Conservation (phyloP, 2,888 invertebrate species). For the Drosophila demipolita region DNA sequence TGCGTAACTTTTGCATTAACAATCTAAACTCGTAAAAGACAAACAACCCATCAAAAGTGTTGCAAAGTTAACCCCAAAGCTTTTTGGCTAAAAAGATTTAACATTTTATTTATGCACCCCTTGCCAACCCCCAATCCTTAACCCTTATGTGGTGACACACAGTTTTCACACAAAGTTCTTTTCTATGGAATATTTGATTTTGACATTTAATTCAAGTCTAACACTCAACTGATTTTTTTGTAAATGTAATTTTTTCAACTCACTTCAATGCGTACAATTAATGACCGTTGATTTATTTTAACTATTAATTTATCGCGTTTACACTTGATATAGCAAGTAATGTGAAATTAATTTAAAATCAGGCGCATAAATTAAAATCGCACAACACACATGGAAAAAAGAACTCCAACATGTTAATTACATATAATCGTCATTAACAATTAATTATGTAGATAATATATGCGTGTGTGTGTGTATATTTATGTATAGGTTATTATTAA, state of each 20-base stretch:
- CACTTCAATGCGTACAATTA: conserved; percentile 3
- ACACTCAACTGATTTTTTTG: conserved; percentile 13
- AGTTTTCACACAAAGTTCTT: conserved; percentile 23
- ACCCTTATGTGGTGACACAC: background rate
- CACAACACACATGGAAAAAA: conserved; percentile 1
- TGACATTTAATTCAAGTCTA: conserved; percentile 42
- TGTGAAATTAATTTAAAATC: conserved; percentile 70
- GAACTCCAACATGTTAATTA: conserved; percentile 59
- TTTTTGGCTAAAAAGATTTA: conserved; percentile 65
- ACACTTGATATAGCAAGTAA: conserved; percentile 70
- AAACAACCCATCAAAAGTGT: conserved; percentile 60
- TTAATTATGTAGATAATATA: conserved; percentile 69
- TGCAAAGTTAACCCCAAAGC: conserved; percentile 29
- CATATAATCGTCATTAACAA: conserved; percentile 71
- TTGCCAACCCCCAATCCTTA: background rate
- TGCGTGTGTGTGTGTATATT: conserved; percentile 4
- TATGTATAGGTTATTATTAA: conserved; percentile 3
- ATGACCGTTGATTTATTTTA: conserved; percentile 46
- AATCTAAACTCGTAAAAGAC: conserved; percentile 62
- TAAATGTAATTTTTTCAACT: conserved; percentile 20
- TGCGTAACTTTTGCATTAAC: conserved; percentile 67
- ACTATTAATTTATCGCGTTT: conserved; percentile 75
- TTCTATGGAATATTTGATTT: conserved; percentile 17
- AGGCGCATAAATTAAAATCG: conserved; percentile 60
- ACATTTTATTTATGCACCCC: conserved; percentile 61